phyloP scores from a whole-genome alignment of 2,113 vertebrate species.

The Brevimyrus niger region DNA sequence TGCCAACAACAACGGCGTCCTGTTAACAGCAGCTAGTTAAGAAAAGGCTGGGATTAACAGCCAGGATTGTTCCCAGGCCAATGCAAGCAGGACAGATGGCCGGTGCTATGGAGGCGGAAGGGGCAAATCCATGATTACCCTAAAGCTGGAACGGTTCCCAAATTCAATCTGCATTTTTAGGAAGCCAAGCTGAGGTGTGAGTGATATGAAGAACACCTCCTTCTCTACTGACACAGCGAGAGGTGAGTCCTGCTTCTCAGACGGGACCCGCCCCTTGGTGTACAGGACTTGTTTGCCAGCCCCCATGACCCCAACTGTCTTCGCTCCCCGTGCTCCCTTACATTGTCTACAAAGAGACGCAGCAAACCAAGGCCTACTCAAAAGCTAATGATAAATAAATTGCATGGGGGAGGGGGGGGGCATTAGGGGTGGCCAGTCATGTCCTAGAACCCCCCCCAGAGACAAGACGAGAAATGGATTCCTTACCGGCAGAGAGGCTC shows the following conservation, averaged over 20 bases:
- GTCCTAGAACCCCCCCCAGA: background rate
- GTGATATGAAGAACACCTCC: background rate
- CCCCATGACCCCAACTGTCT: background rate
- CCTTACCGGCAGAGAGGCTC: constrained; percentile 94
- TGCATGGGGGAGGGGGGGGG: background rate
- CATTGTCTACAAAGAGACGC: background rate
- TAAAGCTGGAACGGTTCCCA: background rate
- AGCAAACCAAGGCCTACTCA: background rate
- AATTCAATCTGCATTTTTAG: background rate
- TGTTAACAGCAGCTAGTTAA: constrained; percentile 3
- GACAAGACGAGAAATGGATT: background rate
- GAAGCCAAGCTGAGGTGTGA: background rate
- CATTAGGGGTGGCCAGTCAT: background rate
- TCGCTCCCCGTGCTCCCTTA: background rate
- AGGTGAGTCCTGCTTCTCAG: background rate
- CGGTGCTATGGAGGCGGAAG: background rate
- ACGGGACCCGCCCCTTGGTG: background rate
- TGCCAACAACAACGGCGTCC: background rate
- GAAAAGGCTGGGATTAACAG: constrained; percentile 2
- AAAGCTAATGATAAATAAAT: background rate
- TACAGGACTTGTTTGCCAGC: background rate
- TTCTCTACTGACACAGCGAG: background rate
- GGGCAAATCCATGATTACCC: background rate
- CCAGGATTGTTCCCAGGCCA: background rate
- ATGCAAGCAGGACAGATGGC: background rate